These are phyloP conservation scores for Epicampocera succincta DNA, from an alignment of 2,888 invertebrate species.

Conservation along the genomic window DNA sequence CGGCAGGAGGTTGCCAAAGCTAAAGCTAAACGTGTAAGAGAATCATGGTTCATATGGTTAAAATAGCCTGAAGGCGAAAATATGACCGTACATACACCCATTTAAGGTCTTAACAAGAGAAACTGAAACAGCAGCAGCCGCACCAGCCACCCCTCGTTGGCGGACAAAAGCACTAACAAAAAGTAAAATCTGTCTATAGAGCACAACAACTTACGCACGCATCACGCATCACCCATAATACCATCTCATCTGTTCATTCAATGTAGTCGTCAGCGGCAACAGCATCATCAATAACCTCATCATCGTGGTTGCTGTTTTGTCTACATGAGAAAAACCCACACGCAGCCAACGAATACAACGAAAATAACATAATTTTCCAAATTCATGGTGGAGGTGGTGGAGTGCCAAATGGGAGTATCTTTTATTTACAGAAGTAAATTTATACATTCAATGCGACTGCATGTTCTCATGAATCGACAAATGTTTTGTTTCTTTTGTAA, in stretches of 20 bases:
- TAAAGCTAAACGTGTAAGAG: background rate
- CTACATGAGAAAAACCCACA: conserved; percentile 58
- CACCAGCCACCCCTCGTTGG: conserved; percentile 48
- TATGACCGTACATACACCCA: conserved; percentile 44
- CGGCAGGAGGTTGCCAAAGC: conserved; percentile 63
- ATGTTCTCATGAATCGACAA: conserved; percentile 47
- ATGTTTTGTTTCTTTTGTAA: conserved; percentile 58
- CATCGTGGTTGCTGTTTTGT: conserved; percentile 12
- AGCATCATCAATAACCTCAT: conserved; percentile 27
- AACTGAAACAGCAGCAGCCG: conserved; percentile 1
- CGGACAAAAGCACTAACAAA: conserved; percentile 5
- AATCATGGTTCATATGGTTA: conserved; percentile 29
- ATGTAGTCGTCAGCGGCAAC: conserved; percentile 34
- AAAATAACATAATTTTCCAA: conserved; percentile 29
- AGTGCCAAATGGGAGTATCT: conserved; percentile 14
- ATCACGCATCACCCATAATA: conserved; percentile 27
- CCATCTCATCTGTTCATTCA: conserved; percentile 11
- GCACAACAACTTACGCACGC: conserved; percentile 34
- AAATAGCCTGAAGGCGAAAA: conserved; percentile 24
- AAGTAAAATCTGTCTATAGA: conserved; percentile 28
- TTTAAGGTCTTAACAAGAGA: conserved; percentile 4
- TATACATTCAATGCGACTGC: conserved; percentile 23
- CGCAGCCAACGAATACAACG: conserved; percentile 20
- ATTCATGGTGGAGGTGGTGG: conserved; percentile 61
- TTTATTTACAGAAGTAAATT: conserved; percentile 35